Evolutionary conservation across 2,888 invertebrate species (phyloP), one percentile per base, ranked within the genome.

Genomic region (Zootermopsis nevadensis): DNA sequence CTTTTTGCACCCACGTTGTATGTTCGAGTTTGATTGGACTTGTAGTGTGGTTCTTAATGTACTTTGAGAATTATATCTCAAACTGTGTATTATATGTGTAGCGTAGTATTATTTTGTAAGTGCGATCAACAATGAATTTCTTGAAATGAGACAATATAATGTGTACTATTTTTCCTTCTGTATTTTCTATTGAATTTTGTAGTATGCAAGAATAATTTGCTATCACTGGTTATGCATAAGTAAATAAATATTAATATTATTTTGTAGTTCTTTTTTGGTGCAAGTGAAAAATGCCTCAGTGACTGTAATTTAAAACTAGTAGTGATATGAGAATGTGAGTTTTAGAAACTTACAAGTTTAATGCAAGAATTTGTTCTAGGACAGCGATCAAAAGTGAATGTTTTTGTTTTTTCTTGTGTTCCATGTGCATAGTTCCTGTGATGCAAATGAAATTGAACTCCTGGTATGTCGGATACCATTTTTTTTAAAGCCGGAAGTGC

Each of bases 81-180:
- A 77, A 67, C 27, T 84, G 83, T 86, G 86, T 86, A 85, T 84
- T 85, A 86, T 86, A 86, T 86, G 85, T 86, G 85, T 86, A 86
- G 86, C 67, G 77, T 85, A 85, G 85, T 77, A 77, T 85, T 85
- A 83, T 86, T 85, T 85, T 85, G 85, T 86, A 86, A 84, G 86
- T 84, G 84, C 83, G 86, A 86, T 83, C 77, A 84, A 84, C 83
- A 85, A 84, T 85, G 84, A 83, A 84, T 81, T 84, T 84, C 83
- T 83, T 84, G 72, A 77, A 81, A 80, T 80, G 82, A 79, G 72
- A 83, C 67, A 84, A 84, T 84, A 83, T 82, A 82, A 84, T 79
- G 67, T 86, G 85, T 86, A 85, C 85, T 86, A 86, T 85, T 86
- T 86, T 84, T 85, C 76, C 84, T 84, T 85, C 86, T 86, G 85